A percentile compares a stretch with the other conserved stretches of the same genome.
phyloP scores from a whole-genome alignment of 2,888 invertebrate species.

The Xylota segnis region DNA sequence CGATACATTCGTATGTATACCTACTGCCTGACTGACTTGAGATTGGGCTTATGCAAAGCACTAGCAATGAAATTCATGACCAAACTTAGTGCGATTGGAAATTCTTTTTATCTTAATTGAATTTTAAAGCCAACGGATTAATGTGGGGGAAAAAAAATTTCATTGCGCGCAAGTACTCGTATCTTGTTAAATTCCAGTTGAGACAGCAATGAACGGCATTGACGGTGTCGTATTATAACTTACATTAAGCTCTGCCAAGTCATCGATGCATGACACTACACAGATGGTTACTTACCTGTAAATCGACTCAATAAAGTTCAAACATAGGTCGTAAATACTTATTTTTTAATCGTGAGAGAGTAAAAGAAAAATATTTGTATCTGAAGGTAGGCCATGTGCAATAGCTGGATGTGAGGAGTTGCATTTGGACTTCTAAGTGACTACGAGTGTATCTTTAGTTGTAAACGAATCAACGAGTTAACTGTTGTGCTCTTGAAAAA shows the following conservation, averaged over 20 bases:
- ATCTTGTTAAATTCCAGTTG: slow-evolving; percentile 28
- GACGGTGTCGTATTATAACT: slow-evolving; percentile 41
- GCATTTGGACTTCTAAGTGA: neutral
- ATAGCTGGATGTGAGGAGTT: slow-evolving; percentile 32
- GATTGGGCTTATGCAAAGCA: slow-evolving; percentile 45
- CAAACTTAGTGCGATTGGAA: slow-evolving; percentile 65
- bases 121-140: slow-evolving; percentile 35
- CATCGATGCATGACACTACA: slow-evolving; percentile 55
- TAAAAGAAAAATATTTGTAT: neutral
- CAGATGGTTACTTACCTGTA: slow-evolving; percentile 8
- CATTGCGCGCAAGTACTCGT: slow-evolving; percentile 26
- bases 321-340: slow-evolving; percentile 23
- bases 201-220: slow-evolving; percentile 46
- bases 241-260: slow-evolving; percentile 35
- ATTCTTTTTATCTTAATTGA: slow-evolving; percentile 68
- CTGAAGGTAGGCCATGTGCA: slow-evolving; percentile 33
- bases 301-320: slow-evolving; percentile 39
- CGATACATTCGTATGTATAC: neutral
- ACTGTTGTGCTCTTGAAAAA: neutral
- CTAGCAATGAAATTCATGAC: slow-evolving; percentile 66
- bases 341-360: slow-evolving; percentile 32
- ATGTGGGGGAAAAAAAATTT: slow-evolving; percentile 7
- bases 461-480: too few relatives aligned
- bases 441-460: neutral
- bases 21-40: neutral